Evolutionary conservation across 2,797 vertebrate genomes (phyloP), one percentile per base, ranked within the genome.

Genomic region (Spondyliosoma cantharus): DNA sequence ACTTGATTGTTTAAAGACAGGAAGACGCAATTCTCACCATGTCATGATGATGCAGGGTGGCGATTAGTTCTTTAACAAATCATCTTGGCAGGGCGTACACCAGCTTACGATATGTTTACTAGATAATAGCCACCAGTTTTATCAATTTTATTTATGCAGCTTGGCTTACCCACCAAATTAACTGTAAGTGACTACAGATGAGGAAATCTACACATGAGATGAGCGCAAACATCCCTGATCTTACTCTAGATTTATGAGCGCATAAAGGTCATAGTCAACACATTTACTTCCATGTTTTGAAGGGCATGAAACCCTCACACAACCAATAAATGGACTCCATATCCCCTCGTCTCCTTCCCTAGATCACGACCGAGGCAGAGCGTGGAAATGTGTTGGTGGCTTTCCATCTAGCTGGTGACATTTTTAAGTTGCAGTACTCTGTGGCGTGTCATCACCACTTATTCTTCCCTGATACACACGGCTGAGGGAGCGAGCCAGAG

Each of bases 391-490:
- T 22, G 22, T 43, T 12, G 3, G 1, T 49, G 20, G 71, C 16
- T 53, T 80, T 71, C 56, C 42, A 37, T 81, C 72, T 14, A 53
- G 27, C 58, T 27, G 50, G 16, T 62, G 32, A 59, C 64, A 69
- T 70, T 49, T 66, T 63, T 48, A 46, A 37, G 42, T 70, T 62
- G 49, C 15, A 57, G 56, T 3, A 16, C 20, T 79, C 52, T 32
- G 63, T 57, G 25, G 25, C 71, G 22, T 61, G 68, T 70, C 77
- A 32, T 58, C 60, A 3, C 74, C 22, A 68, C 62, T 66, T 48
- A n/a, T 67, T 67, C 68, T 6, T 66, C 58, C 15, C 42, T 9
- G 59, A 58, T 61, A 17, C 27, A 17, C 20, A 2, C 20, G 4
- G 46, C 45, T 6, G 56, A 60, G 32, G 15, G 19, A 54, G 24